These are phyloP conservation scores for Syncerus caffer DNA, from an alignment of 2,797 vertebrate species.

Conservation along the genomic window DNA sequence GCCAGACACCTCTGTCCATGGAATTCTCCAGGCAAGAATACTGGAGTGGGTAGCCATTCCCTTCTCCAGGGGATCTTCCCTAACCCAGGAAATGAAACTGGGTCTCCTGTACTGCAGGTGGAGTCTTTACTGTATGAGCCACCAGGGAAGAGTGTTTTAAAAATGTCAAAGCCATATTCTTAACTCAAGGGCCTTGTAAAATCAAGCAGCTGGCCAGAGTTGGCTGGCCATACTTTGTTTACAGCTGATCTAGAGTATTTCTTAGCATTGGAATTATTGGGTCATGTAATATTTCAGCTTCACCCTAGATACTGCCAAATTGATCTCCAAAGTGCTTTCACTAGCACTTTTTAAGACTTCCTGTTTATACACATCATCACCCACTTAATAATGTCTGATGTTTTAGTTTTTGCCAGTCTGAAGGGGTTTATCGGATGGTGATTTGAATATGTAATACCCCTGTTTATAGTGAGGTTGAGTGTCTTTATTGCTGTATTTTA, in stretches of 20 bases:
- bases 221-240: neutral
- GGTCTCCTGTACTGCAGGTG: neutral
- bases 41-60: neutral
- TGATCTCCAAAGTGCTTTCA: neutral
- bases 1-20: neutral
- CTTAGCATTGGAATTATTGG: neutral
- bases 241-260: neutral
- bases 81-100: neutral
- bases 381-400: neutral
- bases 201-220: neutral
- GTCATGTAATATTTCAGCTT: neutral
- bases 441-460: neutral
- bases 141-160: neutral
- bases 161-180: neutral
- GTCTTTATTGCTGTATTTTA: neutral
- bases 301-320: neutral
- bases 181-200: neutral
- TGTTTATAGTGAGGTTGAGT: neutral
- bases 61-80: neutral
- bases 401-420: conserved; percentile 25
- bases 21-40: neutral
- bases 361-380: neutral
- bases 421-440: neutral
- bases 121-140: neutral
- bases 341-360: neutral